A percentile compares a stretch with the other conserved stretches of the same genome.
Conservation (phyloP, 30 jellyfish, hydroid and myxozoan species). For the Aurelia coerulea region DNA sequence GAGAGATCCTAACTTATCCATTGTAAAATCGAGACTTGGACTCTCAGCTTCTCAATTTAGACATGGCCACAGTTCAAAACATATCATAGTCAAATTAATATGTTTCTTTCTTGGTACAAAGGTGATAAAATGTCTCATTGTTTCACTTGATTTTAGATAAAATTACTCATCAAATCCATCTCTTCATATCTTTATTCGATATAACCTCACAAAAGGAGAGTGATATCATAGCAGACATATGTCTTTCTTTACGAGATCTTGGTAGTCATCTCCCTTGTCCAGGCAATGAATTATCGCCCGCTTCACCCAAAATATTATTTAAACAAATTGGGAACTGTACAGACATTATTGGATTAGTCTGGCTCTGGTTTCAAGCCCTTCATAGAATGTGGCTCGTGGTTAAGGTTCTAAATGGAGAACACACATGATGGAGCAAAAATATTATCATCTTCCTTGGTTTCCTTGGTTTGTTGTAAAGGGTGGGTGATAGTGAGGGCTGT, state of each 20-base stretch:
- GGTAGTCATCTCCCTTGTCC: slow-evolving; percentile 16
- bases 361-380: neutral
- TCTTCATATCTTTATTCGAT: too few relatives aligned
- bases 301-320: neutral
- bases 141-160: too few relatives aligned
- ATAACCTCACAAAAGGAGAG: neutral
- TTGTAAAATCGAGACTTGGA: too few relatives aligned
- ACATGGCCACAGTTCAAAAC: slow-evolving; percentile 9
- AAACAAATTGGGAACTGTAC: slow-evolving; percentile 23
- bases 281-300: slow-evolving; percentile 22
- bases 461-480: too few relatives aligned
- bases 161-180: too few relatives aligned
- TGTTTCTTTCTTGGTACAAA: neutral
- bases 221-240: slow-evolving; percentile 2
- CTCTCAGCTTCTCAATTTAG: too few relatives aligned
- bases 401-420: neutral
- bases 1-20: too few relatives aligned
- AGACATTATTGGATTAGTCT: slow-evolving; percentile 24
- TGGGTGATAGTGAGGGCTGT: too few relatives aligned
- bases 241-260: neutral
- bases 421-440: slow-evolving; percentile 15
- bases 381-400: too few relatives aligned
- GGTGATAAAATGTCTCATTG: neutral
- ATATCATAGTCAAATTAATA: neutral
- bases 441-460: too few relatives aligned